Evolutionary conservation across 2,113 vertebrate species (phyloP), one percentile per base, ranked within the genome.

Genomic region (Pachycephala philippinensis): DNA sequence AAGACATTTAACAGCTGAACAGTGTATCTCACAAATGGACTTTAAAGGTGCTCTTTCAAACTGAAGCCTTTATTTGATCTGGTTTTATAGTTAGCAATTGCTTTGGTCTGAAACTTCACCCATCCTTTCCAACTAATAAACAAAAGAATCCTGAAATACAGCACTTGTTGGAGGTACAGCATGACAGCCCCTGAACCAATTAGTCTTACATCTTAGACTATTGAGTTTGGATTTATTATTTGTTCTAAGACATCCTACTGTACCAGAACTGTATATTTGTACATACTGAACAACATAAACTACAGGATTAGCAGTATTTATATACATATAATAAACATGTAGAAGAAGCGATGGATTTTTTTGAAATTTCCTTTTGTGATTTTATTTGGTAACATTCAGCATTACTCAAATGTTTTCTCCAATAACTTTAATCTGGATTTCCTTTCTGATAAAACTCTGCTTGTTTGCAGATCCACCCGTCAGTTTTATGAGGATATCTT

Each of bases 401-500:
- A 82, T 92, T 95, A 66, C 84, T 90, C 66, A 90, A 90, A 85
- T 89, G 92, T 95, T 96, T 94, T 91, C 78, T 89, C 33, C 88
- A 88, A 84, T 87, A 89, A 88, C 94, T 92, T 96, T 90, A 93
- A 95, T 97, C 91, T 97, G 96, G 96, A 97, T 97, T 97, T 98
- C 92, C 90, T 94, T 97, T 95, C 94, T 89, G 97, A 97, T 97
- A 97, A 97, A 97, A 93, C 81, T 92, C 91, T 93, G 80, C 81
- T 96, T 96, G 97, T 97, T 97, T 98, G 97, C 96, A 96, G 97
- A 97, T 97, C 90, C 87, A 97, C 95, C 79, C 82, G 82, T 97
- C 95, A 93, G 90, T 97, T 98, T 97, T 97, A 98, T 60, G 96
- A 96, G 96, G 95, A 91, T 97, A 94, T 98, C 97, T 98, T 95